Conservation (phyloP, 2,113 vertebrate species). For the Engraulis encrasicolus region DNA sequence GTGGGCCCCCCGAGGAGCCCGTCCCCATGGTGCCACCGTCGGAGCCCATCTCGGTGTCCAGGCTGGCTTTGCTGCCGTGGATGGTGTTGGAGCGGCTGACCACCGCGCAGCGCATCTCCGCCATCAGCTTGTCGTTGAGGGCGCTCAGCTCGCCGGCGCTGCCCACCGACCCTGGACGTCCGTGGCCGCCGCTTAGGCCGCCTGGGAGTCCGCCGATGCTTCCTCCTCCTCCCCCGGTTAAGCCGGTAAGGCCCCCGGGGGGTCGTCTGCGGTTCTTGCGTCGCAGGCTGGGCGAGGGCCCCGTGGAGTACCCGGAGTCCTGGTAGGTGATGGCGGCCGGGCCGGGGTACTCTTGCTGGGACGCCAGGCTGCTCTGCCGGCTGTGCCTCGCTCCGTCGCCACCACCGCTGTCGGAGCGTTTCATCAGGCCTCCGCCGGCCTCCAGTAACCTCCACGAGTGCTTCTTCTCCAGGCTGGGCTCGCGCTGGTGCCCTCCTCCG, state of each 20-base stretch:
- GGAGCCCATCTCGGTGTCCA: conserved; percentile 69
- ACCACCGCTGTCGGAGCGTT: conserved; percentile 73
- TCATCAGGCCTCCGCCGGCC: conserved; percentile 69
- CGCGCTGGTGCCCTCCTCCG: conserved; percentile 33
- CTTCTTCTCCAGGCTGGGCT: conserved; percentile 72
- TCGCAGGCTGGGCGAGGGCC: conserved; percentile 79
- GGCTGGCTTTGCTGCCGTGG: conserved; percentile 75
- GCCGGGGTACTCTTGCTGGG: conserved; percentile 75
- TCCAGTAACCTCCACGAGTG: conserved; percentile 78
- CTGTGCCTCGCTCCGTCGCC: conserved; percentile 73
- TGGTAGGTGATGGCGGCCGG: conserved; percentile 72
- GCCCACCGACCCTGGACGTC: conserved; percentile 75
- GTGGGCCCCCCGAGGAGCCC: conserved; percentile 35
- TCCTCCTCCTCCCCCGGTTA: conserved; percentile 14
- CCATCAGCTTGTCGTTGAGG: conserved; percentile 79
- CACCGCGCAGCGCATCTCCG: conserved; percentile 79
- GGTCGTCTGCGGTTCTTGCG: conserved; percentile 76
- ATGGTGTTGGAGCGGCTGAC: conserved; percentile 70
- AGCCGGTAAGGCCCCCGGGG: conserved; percentile 24
- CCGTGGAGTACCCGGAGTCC: conserved; percentile 83
- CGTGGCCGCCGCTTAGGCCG: conserved; percentile 52
- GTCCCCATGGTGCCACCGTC: too few relatives aligned
- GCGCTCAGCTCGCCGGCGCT: conserved; percentile 76
- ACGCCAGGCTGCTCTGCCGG: conserved; percentile 74
- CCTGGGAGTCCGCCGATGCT: too few relatives aligned